Base-by-base conservation (phyloP, 2,797 vertebrate species). In the Enteromius thamalakanensis region DNA sequence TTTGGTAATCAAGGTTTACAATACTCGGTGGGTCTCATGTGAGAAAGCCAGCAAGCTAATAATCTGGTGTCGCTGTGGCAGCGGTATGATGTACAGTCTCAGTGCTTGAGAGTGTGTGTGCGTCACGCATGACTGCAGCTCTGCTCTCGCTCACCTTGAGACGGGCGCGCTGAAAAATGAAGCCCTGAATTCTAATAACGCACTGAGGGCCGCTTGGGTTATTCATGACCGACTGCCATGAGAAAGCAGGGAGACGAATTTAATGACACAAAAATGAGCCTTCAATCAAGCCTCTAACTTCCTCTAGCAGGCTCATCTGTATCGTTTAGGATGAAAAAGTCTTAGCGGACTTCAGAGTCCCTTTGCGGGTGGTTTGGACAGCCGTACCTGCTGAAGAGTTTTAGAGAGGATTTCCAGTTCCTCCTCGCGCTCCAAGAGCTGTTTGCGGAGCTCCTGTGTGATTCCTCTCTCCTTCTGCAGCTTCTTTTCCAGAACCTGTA, bases 331-430 rank as follows among this genome's bases (percentile, higher is more conserved):
- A 45, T 9, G 37, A 62, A 60, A 40, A 45, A 17, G 72, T 15
- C 32, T 55, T n/a, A n/a, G 47, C 23, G 4, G 9, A 14, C 29
- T 4, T 40, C 23, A 42, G 53, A 42, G 34, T 40, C 11, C 19
- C 19, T 55, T 37, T 2, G 32, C 1, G 4, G 60, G 26, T 21
- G 53, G 17, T 72, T 34, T 71, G 40, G 80, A 51, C 21, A 26
- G 21, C 91, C 92, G 49, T 93, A 98, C 97, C 93, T 97, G 95
- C 84, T 93, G 91, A 65, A 93, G 81, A 64, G 89, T 90, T 85
- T 92, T 90, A 71, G 93, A 91, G 77, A 96, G 81, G 32, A 88
- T 86, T 67, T 94, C 90, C 80, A 93, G 85, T 82, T 87, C 92
- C 49, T 90, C 93, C 72, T 96, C 94, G 82, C 95, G 95, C 72